These are phyloP conservation scores for Allophyes oxyacanthae DNA, from an alignment of 2,888 invertebrate genomes.

Conservation along the genomic window DNA sequence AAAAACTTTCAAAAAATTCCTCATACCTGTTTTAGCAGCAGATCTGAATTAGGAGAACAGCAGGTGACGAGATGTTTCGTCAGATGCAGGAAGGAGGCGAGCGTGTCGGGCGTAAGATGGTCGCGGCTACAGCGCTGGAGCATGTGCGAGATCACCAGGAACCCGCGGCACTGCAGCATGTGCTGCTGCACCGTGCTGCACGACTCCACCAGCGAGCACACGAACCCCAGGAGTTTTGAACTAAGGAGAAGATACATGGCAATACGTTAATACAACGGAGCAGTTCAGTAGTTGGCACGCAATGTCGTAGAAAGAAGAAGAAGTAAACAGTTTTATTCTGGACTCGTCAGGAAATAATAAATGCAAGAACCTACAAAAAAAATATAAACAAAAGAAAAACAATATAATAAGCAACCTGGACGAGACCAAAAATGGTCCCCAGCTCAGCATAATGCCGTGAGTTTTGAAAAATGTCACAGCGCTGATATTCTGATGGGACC, in stretches of 20 bases:
- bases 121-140: conserved; percentile 97
- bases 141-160: conserved; percentile 99
- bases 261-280: neutral
- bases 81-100: conserved; percentile 96
- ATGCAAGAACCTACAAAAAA: too few relatives aligned
- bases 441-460: too few relatives aligned
- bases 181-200: conserved; percentile 99
- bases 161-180: conserved; percentile 99
- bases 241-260: conserved; percentile 83
- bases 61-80: conserved; percentile 98
- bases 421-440: too few relatives aligned
- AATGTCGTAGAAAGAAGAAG: too few relatives aligned
- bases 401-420: too few relatives aligned
- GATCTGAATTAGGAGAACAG: conserved; percentile 97
- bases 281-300: too few relatives aligned
- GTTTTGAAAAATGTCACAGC: too few relatives aligned
- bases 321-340: too few relatives aligned
- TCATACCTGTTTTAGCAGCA: conserved; percentile 97
- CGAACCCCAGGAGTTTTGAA: conserved; percentile 98
- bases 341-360: too few relatives aligned
- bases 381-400: too few relatives aligned
- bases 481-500: too few relatives aligned
- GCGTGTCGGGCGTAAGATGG: conserved; percentile 97
- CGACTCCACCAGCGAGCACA: conserved; percentile 98
- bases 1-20: neutral